A percentile compares a stretch with the other conserved stretches of the same genome.
Conservation (phyloP, 2,113 vertebrate genomes). For the Aphelocoma coerulescens region DNA sequence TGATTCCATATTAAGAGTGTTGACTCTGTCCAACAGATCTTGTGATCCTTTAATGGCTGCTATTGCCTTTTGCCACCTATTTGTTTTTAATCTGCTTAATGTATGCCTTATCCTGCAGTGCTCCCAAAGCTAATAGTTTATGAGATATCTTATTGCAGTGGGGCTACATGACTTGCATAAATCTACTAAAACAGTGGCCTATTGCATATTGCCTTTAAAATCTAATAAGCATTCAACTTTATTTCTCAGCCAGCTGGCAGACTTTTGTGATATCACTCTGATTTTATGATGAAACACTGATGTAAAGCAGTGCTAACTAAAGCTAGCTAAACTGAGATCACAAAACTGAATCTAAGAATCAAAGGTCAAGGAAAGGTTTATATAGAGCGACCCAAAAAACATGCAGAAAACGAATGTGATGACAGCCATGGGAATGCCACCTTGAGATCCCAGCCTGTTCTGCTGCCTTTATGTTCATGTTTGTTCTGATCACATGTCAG, state of each 20-base stretch:
- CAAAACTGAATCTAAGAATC: neutral
- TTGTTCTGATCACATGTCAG: neutral
- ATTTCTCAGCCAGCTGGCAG: conserved; percentile 4
- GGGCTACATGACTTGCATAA: conserved; percentile 53
- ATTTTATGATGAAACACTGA: neutral
- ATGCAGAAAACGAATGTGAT: neutral
- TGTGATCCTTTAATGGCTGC: conserved; percentile 18
- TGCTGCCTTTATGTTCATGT: neutral
- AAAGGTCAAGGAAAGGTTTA: neutral
- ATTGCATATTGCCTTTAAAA: neutral
- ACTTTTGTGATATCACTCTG: neutral
- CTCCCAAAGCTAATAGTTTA: conserved; percentile 27
- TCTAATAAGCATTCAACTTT: neutral
- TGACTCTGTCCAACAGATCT: conserved; percentile 37
- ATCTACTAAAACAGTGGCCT: conserved; percentile 15
- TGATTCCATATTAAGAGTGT: conserved; percentile 6
- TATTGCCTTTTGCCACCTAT: conserved; percentile 41
- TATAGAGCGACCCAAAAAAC: accelerated
- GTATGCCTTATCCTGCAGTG: conserved; percentile 25
- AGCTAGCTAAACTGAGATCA: neutral
- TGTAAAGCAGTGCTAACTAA: neutral
- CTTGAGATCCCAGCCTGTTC: neutral
- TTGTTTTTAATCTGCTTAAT: conserved; percentile 57
- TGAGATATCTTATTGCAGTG: neutral
- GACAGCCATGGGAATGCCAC: neutral